Percentiles rank a stretch among this genome's conserved stretches.
These are phyloP conservation scores for Cyphomyrus discorhynchus DNA, from an alignment of 2,113 vertebrate genomes.

Conservation along the genomic window DNA sequence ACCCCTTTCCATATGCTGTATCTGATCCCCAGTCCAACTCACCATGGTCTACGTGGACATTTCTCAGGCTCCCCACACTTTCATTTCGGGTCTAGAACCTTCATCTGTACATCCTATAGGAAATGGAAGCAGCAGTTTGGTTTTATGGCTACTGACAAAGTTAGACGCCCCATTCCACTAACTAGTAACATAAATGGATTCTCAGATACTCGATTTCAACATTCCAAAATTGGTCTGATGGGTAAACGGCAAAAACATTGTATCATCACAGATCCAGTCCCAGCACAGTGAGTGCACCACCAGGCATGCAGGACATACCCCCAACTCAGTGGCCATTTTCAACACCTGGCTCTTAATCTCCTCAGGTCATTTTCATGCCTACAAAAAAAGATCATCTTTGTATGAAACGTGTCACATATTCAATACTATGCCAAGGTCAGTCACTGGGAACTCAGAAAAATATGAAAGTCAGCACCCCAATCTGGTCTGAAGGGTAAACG, in stretches of 20 bases:
- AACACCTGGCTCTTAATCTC: neutral
- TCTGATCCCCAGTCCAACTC: neutral
- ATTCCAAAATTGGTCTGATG: constrained; percentile 23
- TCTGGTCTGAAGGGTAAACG: constrained; percentile 60
- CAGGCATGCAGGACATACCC: neutral
- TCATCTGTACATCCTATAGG: neutral
- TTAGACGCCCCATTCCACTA: neutral
- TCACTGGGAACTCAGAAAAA: constrained; percentile 41
- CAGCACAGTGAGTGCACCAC: neutral
- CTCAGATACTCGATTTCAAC: constrained; percentile 26
- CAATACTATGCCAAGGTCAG: neutral
- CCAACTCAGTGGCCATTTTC: neutral
- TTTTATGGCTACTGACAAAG: neutral
- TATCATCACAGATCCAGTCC: neutral
- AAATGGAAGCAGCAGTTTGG: neutral
- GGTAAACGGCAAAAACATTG: constrained; percentile 20
- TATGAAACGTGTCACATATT: neutral
- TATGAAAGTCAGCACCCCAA: constrained; percentile 45
- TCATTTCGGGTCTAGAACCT: neutral
- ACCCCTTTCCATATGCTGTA: neutral
- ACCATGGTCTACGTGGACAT: neutral
- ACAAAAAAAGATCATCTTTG: neutral
- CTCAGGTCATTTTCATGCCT: neutral
- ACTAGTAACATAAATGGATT: neutral
- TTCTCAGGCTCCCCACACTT: neutral